Conservation (phyloP, 2,888 invertebrate genomes). For the Limulus polyphemus region DNA sequence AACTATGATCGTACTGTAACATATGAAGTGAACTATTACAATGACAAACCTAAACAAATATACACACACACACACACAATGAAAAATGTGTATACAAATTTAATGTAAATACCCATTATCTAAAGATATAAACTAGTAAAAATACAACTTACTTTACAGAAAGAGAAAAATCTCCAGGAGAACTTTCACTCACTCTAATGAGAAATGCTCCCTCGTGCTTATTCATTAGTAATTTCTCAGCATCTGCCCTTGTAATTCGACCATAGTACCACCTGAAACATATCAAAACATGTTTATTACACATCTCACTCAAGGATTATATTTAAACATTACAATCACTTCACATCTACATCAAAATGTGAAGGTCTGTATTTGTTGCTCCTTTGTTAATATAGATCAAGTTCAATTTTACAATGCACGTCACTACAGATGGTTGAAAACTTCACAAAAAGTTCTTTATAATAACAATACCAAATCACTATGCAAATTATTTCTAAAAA, state of each 20-base stretch:
- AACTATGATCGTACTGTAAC: too few relatives aligned
- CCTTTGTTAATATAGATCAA: too few relatives aligned
- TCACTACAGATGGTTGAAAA: too few relatives aligned
- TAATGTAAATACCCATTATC: too few relatives aligned
- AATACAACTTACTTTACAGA: conserved; percentile 81
- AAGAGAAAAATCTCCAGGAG: conserved; percentile 97
- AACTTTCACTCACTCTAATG: conserved; percentile 97
- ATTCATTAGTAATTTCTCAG: conserved; percentile 84
- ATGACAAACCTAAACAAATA: conserved; percentile 7
- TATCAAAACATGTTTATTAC: conserved; percentile 2
- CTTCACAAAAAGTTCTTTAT: too few relatives aligned
- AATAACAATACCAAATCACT: too few relatives aligned
- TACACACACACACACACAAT: background rate
- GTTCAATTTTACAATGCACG: too few relatives aligned
- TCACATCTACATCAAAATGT: too few relatives aligned
- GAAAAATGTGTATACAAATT: conserved; percentile 1
- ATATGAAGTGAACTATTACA: too few relatives aligned
- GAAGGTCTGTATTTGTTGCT: too few relatives aligned
- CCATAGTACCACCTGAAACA: conserved; percentile 88
- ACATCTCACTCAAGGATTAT: background rate
- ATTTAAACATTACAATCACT: background rate
- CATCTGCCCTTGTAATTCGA: conserved; percentile 91
- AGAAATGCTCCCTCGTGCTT: conserved; percentile 98
- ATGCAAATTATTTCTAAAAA: too few relatives aligned
- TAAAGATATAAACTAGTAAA: background rate